Percentiles rank a stretch among this genome's conserved stretches.
phyloP scores from a whole-genome alignment of 2,113 vertebrate species.

The Cryptotis parvus region DNA sequence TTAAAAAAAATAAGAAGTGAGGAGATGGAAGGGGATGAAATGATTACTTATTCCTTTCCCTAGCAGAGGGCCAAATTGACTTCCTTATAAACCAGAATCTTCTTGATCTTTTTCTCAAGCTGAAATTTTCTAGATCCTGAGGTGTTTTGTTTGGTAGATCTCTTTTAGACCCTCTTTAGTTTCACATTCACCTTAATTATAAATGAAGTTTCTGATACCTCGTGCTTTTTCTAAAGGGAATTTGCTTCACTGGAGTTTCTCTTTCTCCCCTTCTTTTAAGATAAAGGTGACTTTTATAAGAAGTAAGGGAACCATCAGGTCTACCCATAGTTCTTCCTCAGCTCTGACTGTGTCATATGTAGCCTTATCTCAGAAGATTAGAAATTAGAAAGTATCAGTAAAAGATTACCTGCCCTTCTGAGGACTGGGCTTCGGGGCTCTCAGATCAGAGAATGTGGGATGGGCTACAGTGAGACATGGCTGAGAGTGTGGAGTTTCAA shows the following conservation, averaged over 20 bases:
- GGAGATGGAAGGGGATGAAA: not conserved
- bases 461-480: not conserved
- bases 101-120: constrained; percentile 5
- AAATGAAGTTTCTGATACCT: constrained; percentile 1
- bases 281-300: not conserved
- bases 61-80: not conserved
- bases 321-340: not conserved
- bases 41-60: not conserved
- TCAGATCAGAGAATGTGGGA: not conserved
- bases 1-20: not conserved
- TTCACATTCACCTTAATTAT: constrained; percentile 21
- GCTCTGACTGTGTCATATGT: not conserved
- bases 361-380: constrained; percentile 9
- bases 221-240: constrained; percentile 10
- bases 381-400: not conserved
- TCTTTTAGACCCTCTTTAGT: constrained; percentile 28
- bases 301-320: not conserved
- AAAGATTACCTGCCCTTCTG: not conserved
- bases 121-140: constrained; percentile 38
- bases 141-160: not conserved
- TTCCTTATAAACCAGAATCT: not conserved
- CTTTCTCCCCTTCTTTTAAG: not conserved
- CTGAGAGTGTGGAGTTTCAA: not conserved
- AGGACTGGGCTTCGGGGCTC: not conserved
- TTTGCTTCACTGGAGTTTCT: not conserved